phyloP scores from a whole-genome alignment of 2,888 invertebrate species.

The Drosophila macrospina region DNA sequence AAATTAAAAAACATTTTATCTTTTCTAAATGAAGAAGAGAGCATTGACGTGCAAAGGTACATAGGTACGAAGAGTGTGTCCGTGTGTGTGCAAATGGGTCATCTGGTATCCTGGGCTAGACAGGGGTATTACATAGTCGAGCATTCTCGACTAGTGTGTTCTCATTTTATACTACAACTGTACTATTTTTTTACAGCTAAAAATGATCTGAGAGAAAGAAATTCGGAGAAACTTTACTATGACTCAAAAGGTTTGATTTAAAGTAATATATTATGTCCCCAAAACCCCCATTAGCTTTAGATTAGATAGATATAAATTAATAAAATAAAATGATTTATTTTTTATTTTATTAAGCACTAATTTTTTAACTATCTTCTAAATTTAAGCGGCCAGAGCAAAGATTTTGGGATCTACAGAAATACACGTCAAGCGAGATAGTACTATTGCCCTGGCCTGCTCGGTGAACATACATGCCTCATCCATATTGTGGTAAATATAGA shows the following conservation, averaged over 20 bases:
- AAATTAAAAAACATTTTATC: too few relatives aligned
- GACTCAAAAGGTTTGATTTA: conserved; percentile 82
- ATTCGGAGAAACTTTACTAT: conserved; percentile 81
- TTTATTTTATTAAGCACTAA: background rate
- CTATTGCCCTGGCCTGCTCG: conserved; percentile 94
- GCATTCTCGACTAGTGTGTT: too few relatives aligned
- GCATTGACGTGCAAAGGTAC: too few relatives aligned
- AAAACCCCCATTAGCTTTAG: too few relatives aligned
- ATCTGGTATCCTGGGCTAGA: too few relatives aligned
- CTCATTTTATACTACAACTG: too few relatives aligned
- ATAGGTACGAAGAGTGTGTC: too few relatives aligned
- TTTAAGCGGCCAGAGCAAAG: conserved; percentile 93
- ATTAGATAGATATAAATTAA: too few relatives aligned
- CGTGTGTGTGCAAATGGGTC: too few relatives aligned
- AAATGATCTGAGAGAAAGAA: conserved; percentile 80
- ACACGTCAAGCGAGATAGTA: conserved; percentile 95
- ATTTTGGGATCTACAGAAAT: conserved; percentile 94
- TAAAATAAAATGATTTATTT: background rate
- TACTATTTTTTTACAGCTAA: conserved; percentile 72
- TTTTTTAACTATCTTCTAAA: background rate
- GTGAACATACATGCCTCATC: conserved; percentile 94
- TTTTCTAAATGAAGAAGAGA: too few relatives aligned
- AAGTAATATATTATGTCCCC: too few relatives aligned
- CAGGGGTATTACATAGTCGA: too few relatives aligned
- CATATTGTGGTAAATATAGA: conserved; percentile 88